These are phyloP conservation scores for Rhinopomastus cyanomelas DNA, from an alignment of 2,113 vertebrate genomes.

Conservation along the genomic window DNA sequence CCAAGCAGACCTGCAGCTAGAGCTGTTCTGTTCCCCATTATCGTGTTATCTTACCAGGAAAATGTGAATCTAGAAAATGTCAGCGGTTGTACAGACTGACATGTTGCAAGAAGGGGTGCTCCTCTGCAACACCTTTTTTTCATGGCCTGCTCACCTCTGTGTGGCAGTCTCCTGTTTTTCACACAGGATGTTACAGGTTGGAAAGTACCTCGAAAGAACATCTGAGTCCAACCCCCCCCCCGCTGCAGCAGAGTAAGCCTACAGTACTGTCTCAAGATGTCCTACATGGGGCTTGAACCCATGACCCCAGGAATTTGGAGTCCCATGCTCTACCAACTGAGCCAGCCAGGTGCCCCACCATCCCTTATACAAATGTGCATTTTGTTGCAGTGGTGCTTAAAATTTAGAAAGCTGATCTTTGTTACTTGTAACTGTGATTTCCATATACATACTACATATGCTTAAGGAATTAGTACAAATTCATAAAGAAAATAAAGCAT, in stretches of 20 bases:
- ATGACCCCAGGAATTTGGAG: too few relatives aligned
- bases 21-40: neutral
- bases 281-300: too few relatives aligned
- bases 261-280: too few relatives aligned
- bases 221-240: too few relatives aligned
- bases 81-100: neutral
- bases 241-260: too few relatives aligned
- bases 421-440: neutral
- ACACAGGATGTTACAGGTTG: too few relatives aligned
- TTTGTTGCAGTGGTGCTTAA: neutral
- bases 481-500: neutral
- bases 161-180: neutral
- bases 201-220: too few relatives aligned
- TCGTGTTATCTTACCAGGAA: neutral
- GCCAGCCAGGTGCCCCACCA: too few relatives aligned
- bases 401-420: neutral
- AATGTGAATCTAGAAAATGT: neutral
- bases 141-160: accelerated
- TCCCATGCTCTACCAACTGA: too few relatives aligned
- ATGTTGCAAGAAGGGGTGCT: accelerated
- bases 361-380: neutral
- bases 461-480: neutral
- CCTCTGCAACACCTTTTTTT: accelerated
- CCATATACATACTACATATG: neutral
- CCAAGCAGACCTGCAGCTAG: neutral